Percentiles rank a stretch among this genome's conserved stretches.
These are phyloP conservation scores for Cephus spinipes DNA, from an alignment of 2,888 invertebrate species.

Conservation along the genomic window DNA sequence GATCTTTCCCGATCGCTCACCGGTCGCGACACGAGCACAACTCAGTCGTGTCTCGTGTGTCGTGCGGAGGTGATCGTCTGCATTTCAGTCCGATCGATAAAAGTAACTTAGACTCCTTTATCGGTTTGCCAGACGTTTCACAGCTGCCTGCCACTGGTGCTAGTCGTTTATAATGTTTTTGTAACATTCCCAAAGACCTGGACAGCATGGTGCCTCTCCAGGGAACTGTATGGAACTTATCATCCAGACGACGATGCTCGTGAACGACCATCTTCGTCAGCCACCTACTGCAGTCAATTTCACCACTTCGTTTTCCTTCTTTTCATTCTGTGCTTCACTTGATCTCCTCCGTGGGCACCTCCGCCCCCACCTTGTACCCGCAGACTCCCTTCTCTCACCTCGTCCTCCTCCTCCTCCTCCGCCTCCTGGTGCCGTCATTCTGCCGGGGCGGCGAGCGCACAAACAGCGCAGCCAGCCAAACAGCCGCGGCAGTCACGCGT, in stretches of 20 bases:
- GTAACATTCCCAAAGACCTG: background rate
- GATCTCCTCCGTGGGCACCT: background rate
- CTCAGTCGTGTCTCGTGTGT: background rate
- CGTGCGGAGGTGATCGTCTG: background rate
- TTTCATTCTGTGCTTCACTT: background rate
- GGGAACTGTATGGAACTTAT: background rate
- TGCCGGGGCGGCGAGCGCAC: background rate
- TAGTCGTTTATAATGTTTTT: background rate
- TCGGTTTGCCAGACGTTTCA: background rate
- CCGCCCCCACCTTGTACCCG: background rate
- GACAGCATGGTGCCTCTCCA: background rate
- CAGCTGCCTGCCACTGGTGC: background rate
- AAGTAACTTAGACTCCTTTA: background rate
- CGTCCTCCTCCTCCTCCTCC: conserved; percentile 15
- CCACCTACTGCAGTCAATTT: background rate
- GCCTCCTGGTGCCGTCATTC: conserved; percentile 11
- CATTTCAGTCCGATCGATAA: background rate
- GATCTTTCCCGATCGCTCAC: background rate
- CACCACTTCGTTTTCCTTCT: conserved; percentile 2
- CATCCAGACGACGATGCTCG: background rate
- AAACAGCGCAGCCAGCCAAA: conserved; percentile 1
- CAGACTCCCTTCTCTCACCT: conserved; percentile 6
- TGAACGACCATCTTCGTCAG: background rate
- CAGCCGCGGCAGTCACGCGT: conserved; percentile 38
- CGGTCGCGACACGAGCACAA: background rate